A percentile compares a stretch with the other conserved stretches of the same genome.
Evolutionary conservation across 1,140 invertebrate genomes (phyloP).

Genomic region (Sitophilus oryzae): DNA sequence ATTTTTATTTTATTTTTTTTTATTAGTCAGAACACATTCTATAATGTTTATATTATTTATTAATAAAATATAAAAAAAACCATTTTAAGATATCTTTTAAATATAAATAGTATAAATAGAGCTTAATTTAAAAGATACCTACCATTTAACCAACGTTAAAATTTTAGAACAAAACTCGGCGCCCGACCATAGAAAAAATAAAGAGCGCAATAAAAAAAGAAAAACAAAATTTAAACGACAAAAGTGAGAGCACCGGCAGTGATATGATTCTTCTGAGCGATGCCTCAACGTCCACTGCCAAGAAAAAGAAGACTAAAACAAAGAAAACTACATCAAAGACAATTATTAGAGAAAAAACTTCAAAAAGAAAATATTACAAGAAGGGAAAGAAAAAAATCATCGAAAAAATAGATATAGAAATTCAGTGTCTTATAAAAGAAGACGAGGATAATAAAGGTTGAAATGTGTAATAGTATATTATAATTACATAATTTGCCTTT

Average conservation of each 20-base stretch:
- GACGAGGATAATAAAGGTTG: not conserved
- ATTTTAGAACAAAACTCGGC: conserved; percentile 5
- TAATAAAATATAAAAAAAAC: not conserved
- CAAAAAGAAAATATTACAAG: not conserved
- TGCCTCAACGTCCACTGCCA: conserved; percentile 9
- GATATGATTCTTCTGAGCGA: conserved; percentile 1
- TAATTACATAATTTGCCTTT: no score
- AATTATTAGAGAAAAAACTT: not conserved
- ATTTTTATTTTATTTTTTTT: no score
- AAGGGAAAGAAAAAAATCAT: conserved; percentile 14
- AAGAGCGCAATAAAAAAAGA: conserved; percentile 18
- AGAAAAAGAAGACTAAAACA: conserved; percentile 2
- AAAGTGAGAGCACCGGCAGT: not conserved
- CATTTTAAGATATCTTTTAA: not conserved
- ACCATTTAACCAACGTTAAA: not conserved
- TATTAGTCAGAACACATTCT: no score
- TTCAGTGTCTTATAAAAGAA: conserved; percentile 7
- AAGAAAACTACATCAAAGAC: not conserved
- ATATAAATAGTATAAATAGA: not conserved
- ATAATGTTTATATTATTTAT: not conserved
- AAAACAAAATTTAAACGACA: conserved; percentile 1
- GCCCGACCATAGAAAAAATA: conserved; percentile 21
- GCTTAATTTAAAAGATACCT: not conserved
- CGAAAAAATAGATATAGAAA: conserved; percentile 5
- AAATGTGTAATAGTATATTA: no score